Percentiles rank a stretch among this genome's conserved stretches.
phyloP scores from a whole-genome alignment of 2,797 vertebrate species.

The Lindbergichthys nudifrons region DNA sequence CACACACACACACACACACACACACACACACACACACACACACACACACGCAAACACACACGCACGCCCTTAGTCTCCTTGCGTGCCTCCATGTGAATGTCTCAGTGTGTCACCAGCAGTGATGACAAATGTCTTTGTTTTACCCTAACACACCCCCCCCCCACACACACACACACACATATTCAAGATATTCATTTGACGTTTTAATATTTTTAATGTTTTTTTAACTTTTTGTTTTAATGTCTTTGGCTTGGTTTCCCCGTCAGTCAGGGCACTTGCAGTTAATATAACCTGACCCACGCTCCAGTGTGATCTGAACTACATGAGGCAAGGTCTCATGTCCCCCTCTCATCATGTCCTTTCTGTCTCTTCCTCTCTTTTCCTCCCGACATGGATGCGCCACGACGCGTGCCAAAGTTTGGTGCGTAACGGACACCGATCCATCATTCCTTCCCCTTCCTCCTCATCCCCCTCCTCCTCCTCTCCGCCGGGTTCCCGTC shows the following conservation, averaged over 20 bases:
- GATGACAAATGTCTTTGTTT: slow-evolving; percentile 70
- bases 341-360: not conserved
- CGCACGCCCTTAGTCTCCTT: not conserved
- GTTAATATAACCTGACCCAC: not conserved
- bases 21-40: not conserved
- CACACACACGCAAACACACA: slow-evolving; percentile 8
- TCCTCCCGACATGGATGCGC: not conserved
- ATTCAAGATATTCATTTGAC: too few species aligned
- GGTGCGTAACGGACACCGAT: slow-evolving; percentile 52
- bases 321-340: not conserved
- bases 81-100: slow-evolving; percentile 55
- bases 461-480: slow-evolving; percentile 12
- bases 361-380: slow-evolving; percentile 4
- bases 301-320: not conserved
- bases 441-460: slow-evolving; percentile 9
- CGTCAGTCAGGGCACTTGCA: not conserved
- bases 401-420: slow-evolving; percentile 30
- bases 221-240: not conserved
- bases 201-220: not conserved
- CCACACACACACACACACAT: not conserved
- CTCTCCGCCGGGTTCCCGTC: slow-evolving; percentile 18
- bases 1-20: not conserved
- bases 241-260: too few species aligned
- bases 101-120: slow-evolving; percentile 61
- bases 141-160: not conserved